These are phyloP conservation scores for Agonopterix arenella DNA, from an alignment of 2,888 invertebrate species.

Conservation along the genomic window DNA sequence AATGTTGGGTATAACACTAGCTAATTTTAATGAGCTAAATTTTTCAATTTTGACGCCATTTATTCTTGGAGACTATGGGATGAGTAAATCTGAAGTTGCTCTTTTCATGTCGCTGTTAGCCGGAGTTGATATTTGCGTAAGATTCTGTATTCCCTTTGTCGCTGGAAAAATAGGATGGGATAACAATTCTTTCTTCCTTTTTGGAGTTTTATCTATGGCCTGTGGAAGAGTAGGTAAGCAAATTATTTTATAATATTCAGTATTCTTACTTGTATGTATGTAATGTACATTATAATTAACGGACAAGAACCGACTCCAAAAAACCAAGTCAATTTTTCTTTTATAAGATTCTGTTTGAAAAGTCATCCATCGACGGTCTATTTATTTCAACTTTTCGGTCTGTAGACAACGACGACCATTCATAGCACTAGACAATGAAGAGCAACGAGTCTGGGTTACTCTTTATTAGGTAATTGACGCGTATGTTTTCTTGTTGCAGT, in stretches of 20 bases:
- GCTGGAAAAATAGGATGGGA: conserved; percentile 83
- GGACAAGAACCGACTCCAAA: no score
- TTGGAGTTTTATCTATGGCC: conserved; percentile 82
- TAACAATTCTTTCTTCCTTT: conserved; percentile 82
- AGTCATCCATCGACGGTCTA: no score
- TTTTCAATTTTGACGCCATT: conserved; percentile 85
- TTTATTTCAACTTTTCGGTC: no score
- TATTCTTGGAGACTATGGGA: conserved; percentile 82
- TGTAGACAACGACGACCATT: no score
- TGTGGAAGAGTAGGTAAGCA: conserved; percentile 79
- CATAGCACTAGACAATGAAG: no score
- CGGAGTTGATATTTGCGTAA: conserved; percentile 78
- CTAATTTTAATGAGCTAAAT: conserved; percentile 83
- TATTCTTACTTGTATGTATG: neutral
- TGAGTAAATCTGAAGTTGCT: conserved; percentile 78
- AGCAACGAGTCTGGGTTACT: no score
- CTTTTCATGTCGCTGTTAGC: conserved; percentile 82
- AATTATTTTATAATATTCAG: neutral
- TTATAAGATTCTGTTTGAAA: no score
- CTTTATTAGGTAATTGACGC: no score
- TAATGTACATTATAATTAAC: no score
- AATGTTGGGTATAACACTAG: conserved; percentile 83
- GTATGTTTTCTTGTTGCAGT: conserved; percentile 49
- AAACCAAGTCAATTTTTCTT: no score
- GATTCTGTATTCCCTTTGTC: conserved; percentile 82